phyloP scores from a whole-genome alignment of 2,113 vertebrate genomes.

The Coptodon rendalli region DNA sequence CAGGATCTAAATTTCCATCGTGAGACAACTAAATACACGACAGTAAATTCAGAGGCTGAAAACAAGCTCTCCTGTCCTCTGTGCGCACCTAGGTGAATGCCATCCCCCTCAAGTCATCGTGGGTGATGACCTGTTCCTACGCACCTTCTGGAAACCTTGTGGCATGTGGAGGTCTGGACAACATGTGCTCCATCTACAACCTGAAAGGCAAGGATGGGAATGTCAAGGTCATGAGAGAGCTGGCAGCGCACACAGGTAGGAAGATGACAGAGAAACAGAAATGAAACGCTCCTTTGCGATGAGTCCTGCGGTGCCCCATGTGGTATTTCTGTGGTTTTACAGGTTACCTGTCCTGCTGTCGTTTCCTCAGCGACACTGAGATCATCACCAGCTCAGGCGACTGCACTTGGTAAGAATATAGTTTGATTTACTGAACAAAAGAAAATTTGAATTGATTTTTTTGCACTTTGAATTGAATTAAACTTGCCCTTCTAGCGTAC shows the following conservation, averaged over 20 bases:
- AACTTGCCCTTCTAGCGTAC: conserved; percentile 60
- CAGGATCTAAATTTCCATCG: background rate
- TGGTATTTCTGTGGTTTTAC: conserved; percentile 1
- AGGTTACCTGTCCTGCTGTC: conserved; percentile 98
- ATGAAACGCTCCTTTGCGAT: background rate
- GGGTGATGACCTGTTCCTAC: conserved; percentile 99
- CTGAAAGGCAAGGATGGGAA: conserved; percentile 93
- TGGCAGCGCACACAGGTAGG: conserved; percentile 88
- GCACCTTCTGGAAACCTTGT: conserved; percentile 95
- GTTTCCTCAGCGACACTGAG: conserved; percentile 91
- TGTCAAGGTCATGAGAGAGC: conserved; percentile 94
- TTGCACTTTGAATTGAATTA: background rate
- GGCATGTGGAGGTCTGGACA: conserved; percentile 95
- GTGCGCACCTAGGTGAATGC: conserved; percentile 81
- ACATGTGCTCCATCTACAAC: conserved; percentile 98
- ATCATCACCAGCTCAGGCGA: conserved; percentile 98
- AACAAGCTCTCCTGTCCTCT: background rate
- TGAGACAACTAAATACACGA: background rate
- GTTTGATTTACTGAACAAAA: background rate
- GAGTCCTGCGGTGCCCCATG: background rate
- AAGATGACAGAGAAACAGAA: background rate
- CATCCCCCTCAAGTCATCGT: conserved; percentile 94
- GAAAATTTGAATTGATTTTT: background rate
- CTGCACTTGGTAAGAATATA: conserved; percentile 85
- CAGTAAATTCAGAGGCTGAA: background rate